These are phyloP conservation scores for Lasius fuliginosus DNA, from an alignment of 2,888 invertebrate genomes.

Conservation along the genomic window DNA sequence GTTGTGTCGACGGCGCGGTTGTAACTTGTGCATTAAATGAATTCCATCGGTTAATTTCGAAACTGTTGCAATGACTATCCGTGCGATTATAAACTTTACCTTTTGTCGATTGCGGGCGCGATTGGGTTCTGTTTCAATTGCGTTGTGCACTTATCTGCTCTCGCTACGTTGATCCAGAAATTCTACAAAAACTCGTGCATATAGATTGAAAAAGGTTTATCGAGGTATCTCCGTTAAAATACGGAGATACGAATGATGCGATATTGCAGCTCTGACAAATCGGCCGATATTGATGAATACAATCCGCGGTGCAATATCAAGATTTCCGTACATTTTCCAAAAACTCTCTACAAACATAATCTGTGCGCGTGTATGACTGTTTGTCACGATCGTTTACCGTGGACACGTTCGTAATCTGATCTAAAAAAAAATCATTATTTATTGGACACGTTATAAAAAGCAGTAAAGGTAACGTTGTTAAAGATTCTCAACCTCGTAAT, in stretches of 20 bases:
- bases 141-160: slow-evolving; percentile 33
- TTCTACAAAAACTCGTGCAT: slow-evolving; percentile 34
- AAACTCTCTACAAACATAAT: slow-evolving; percentile 1
- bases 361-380: neutral
- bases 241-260: slow-evolving; percentile 28
- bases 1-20: neutral
- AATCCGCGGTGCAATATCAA: slow-evolving; percentile 26
- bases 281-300: slow-evolving; percentile 32
- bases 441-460: neutral
- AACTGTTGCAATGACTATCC: slow-evolving; percentile 28
- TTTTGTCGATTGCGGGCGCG: neutral
- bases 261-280: slow-evolving; percentile 37
- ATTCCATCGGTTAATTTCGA: slow-evolving; percentile 39
- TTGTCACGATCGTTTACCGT: neutral
- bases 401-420: neutral
- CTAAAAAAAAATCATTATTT: slow-evolving; percentile 1
- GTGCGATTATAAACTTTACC: slow-evolving; percentile 46
- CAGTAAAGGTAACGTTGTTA: neutral
- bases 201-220: slow-evolving; percentile 47
- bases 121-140: slow-evolving; percentile 22
- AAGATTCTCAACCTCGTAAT: neutral
- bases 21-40: slow-evolving; percentile 24
- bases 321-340: slow-evolving; percentile 38
- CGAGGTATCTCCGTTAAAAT: slow-evolving; percentile 38
- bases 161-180: slow-evolving; percentile 34